Conservation (phyloP, 2,888 invertebrate genomes). For the Schrankia costaestrigalis region DNA sequence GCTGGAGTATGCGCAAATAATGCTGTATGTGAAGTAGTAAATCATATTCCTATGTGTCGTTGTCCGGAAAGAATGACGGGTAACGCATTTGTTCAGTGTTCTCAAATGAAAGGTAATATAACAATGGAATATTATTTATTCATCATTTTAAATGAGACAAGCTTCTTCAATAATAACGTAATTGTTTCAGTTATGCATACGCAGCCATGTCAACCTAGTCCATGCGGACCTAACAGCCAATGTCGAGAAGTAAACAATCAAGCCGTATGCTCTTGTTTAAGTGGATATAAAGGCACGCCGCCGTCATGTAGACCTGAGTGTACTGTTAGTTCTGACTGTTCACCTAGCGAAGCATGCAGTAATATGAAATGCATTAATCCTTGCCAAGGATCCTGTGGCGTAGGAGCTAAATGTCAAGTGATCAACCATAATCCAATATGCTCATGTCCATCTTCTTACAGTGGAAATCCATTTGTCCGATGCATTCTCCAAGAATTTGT, state of each 20-base stretch:
- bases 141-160: background rate
- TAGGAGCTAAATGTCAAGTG: constrained; percentile 87
- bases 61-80: constrained; percentile 85
- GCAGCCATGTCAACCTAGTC: constrained; percentile 76
- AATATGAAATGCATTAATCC: constrained; percentile 91
- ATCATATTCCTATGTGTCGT: constrained; percentile 87
- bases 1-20: constrained; percentile 84
- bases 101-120: constrained; percentile 59
- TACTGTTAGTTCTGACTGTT: constrained; percentile 87
- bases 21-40: constrained; percentile 86
- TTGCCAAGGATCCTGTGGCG: constrained; percentile 91
- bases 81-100: constrained; percentile 84
- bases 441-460: constrained; percentile 83
- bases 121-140: background rate
- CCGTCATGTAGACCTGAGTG: constrained; percentile 90
- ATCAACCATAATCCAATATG: constrained; percentile 91
- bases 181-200: constrained; percentile 52
- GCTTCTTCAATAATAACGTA: constrained; percentile 2
- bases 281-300: constrained; percentile 86
- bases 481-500: constrained; percentile 78
- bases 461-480: constrained; percentile 88
- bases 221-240: constrained; percentile 90
- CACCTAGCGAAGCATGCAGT: constrained; percentile 86
- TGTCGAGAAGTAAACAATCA: constrained; percentile 87
- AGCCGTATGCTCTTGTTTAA: constrained; percentile 86